A percentile compares a stretch with the other conserved stretches of the same genome.
Evolutionary conservation across 2,113 vertebrate genomes (phyloP).

Genomic region (Lagopus muta): DNA sequence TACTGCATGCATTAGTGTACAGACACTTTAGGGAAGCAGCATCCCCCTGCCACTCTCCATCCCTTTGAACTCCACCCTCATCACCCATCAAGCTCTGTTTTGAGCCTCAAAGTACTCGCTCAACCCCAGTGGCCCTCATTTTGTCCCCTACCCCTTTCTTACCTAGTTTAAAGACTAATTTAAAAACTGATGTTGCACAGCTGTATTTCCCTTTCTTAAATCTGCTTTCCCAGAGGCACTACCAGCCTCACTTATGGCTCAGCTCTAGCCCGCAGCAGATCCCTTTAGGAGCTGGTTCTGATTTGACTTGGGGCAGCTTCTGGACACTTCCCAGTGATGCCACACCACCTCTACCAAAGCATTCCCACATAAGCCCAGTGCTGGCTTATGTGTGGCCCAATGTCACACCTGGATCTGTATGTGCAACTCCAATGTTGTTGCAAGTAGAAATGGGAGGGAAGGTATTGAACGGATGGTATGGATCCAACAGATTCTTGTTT

Average conservation of each 20-base stretch:
- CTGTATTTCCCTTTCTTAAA: background rate
- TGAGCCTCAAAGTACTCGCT: too few relatives aligned
- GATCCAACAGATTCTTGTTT: background rate
- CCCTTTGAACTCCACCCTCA: too few relatives aligned
- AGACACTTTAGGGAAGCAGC: too few relatives aligned
- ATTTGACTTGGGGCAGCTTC: background rate
- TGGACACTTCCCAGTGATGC: background rate
- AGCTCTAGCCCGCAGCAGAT: background rate
- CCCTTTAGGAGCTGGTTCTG: background rate
- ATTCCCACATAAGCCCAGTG: background rate
- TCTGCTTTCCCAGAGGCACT: background rate
- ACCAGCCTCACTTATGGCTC: background rate
- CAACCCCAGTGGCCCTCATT: too few relatives aligned
- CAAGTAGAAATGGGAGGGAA: slow-evolving; percentile 34
- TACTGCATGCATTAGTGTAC: too few relatives aligned
- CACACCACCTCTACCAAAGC: background rate
- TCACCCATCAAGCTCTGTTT: too few relatives aligned
- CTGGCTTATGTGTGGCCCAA: background rate
- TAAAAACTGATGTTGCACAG: background rate
- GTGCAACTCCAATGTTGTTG: background rate
- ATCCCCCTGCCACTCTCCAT: too few relatives aligned
- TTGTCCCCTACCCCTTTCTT: too few relatives aligned
- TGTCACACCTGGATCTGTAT: background rate
- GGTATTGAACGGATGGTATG: background rate
- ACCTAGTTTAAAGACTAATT: too few relatives aligned